These are phyloP conservation scores for Sphenopsis melanotis DNA, from an alignment of 2,797 vertebrate species.

Conservation along the genomic window DNA sequence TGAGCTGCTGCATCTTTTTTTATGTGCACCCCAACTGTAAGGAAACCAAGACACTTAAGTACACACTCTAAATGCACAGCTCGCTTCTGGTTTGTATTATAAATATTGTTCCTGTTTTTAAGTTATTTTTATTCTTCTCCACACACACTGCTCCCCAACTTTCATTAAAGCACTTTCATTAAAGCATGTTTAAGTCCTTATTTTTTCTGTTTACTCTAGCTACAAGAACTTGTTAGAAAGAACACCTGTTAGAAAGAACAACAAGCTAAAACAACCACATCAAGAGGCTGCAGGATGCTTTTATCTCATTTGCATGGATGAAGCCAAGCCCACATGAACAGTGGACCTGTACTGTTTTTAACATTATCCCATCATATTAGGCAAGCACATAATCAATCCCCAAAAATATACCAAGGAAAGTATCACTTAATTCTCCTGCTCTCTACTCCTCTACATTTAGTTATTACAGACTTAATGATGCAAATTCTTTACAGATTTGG, in stretches of 20 bases:
- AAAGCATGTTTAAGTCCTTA: background rate
- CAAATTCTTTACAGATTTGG: background rate
- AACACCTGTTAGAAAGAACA: background rate
- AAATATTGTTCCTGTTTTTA: background rate
- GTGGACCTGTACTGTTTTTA: background rate
- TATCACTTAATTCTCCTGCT: background rate
- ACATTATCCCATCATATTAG: background rate
- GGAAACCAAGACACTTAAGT: background rate
- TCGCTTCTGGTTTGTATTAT: background rate
- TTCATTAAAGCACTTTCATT: background rate
- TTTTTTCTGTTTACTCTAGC: background rate
- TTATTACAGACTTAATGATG: background rate
- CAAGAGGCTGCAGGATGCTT: background rate
- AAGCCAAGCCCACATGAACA: background rate
- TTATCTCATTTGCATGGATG: background rate
- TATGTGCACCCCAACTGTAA: background rate
- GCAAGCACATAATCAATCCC: background rate
- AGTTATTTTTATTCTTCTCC: background rate
- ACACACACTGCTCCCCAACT: background rate
- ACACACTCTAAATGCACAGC: background rate
- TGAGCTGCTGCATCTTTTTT: background rate
- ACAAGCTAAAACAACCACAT: background rate
- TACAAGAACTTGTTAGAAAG: background rate
- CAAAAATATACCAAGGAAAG: background rate
- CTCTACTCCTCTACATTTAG: background rate